Conservation (phyloP, 2,888 invertebrate species). For the Aelia acuminata region DNA sequence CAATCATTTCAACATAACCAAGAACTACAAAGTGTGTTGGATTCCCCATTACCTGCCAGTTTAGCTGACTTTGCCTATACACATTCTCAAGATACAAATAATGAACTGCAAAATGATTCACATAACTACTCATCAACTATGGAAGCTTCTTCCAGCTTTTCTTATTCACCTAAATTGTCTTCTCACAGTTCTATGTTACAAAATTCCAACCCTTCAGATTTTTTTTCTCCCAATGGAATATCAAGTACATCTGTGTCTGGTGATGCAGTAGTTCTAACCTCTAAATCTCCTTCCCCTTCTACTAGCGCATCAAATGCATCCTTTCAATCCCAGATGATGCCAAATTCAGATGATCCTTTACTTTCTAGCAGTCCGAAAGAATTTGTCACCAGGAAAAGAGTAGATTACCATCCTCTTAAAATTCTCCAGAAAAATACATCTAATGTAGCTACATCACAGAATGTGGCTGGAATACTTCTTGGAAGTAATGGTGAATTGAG, state of each 20-base stretch:
- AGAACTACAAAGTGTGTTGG: slow-evolving; percentile 82
- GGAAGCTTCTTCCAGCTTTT: slow-evolving; percentile 66
- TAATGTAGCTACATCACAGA: slow-evolving; percentile 71
- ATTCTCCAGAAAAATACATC: slow-evolving; percentile 72
- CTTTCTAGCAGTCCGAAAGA: slow-evolving; percentile 88
- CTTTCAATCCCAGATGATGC: slow-evolving; percentile 86
- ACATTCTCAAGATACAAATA: slow-evolving; percentile 90
- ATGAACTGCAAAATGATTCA: slow-evolving; percentile 85
- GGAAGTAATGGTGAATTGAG: slow-evolving; percentile 77
- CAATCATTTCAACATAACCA: slow-evolving; percentile 73
- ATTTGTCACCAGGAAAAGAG: slow-evolving; percentile 75
- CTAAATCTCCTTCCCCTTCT: slow-evolving; percentile 73
- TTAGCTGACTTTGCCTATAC: slow-evolving; percentile 85
- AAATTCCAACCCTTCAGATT: slow-evolving; percentile 21
- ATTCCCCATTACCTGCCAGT: slow-evolving; percentile 84
- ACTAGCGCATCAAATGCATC: slow-evolving; percentile 73
- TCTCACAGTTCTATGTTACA: slow-evolving; percentile 69
- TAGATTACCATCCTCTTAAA: slow-evolving; percentile 75
- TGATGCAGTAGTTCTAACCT: neutral
- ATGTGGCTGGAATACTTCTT: slow-evolving; percentile 74
- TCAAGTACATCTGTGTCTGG: slow-evolving; percentile 20
- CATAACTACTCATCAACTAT: slow-evolving; percentile 88
- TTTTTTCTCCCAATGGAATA: slow-evolving; percentile 35
- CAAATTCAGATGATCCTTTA: slow-evolving; percentile 88
- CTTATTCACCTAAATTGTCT: slow-evolving; percentile 82